Evolutionary conservation across 2,888 invertebrate species (phyloP).

Genomic region (Pseudococcus viburni): DNA sequence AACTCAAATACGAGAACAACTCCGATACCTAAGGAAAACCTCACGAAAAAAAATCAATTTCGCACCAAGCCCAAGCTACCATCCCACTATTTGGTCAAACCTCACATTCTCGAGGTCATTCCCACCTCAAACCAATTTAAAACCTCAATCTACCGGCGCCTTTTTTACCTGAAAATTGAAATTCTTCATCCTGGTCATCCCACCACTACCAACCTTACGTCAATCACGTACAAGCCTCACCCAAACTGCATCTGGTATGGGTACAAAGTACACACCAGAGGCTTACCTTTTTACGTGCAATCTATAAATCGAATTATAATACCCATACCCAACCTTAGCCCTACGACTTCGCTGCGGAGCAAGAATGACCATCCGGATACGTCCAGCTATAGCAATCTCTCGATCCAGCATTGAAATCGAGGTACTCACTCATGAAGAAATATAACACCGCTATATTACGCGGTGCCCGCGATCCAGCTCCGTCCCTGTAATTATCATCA

Average conservation of each 20-base stretch:
- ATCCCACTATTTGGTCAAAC: background rate
- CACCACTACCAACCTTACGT: background rate
- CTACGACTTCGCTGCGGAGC: background rate
- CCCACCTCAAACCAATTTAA: background rate
- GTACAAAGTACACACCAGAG: background rate
- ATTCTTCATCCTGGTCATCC: background rate
- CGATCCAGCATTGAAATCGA: background rate
- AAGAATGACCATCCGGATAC: background rate
- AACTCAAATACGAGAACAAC: too few relatives aligned
- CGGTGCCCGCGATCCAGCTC: background rate
- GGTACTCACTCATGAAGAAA: slow-evolving; percentile 29
- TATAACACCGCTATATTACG: background rate
- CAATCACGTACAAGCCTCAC: background rate
- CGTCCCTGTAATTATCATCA: slow-evolving; percentile 32
- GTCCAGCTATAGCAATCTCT: background rate
- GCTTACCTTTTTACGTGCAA: background rate
- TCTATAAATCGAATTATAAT: slow-evolving; percentile 11
- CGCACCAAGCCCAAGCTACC: background rate
- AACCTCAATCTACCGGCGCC: background rate
- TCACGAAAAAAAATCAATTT: background rate
- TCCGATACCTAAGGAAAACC: background rate
- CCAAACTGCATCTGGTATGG: background rate
- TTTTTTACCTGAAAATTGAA: slow-evolving; percentile 28
- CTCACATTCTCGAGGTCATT: background rate
- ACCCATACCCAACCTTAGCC: too few relatives aligned